Evolutionary conservation across 2,113 vertebrate genomes (phyloP).

Genomic region (Mugil cephalus): DNA sequence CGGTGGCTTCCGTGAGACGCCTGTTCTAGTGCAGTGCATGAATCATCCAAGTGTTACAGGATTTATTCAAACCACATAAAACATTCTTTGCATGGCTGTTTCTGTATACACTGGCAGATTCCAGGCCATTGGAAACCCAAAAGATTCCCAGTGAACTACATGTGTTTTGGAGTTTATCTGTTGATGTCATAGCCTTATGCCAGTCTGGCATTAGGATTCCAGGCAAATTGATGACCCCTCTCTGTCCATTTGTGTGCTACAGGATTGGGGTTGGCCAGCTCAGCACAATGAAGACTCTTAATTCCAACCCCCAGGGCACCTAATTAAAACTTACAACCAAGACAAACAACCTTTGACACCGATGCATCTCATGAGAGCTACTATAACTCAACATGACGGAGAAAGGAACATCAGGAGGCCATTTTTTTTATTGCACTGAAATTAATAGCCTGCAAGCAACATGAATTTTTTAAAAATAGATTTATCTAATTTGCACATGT

Average conservation of each 20-base stretch:
- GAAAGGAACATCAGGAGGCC: conserved; percentile 27
- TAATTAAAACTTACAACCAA: conserved; percentile 77
- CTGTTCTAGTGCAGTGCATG: conserved; percentile 1
- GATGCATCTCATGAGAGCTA: conserved; percentile 44
- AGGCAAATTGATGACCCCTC: conserved; percentile 58
- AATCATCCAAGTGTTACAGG: background rate
- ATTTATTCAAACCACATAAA: conserved; percentile 1
- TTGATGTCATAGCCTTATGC: conserved; percentile 51
- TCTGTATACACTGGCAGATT: background rate
- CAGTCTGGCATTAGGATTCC: conserved; percentile 64
- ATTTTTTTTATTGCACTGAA: conserved; percentile 17
- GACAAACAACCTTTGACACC: conserved; percentile 70
- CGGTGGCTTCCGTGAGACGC: background rate
- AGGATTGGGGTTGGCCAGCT: conserved; percentile 74
- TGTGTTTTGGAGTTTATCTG: conserved; percentile 2
- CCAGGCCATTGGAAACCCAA: background rate
- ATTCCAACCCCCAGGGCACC: conserved; percentile 69
- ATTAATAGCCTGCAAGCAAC: background rate
- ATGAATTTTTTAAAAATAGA: background rate
- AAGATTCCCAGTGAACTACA: background rate
- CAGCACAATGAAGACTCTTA: conserved; percentile 68
- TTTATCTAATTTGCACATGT: background rate
- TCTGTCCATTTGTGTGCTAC: conserved; percentile 69
- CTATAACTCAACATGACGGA: conserved; percentile 48
- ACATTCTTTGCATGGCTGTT: background rate